Evolutionary conservation across 35 echinoderm and acorn worm genomes (phyloP).

Genomic region (Ophioderma brevispina): DNA sequence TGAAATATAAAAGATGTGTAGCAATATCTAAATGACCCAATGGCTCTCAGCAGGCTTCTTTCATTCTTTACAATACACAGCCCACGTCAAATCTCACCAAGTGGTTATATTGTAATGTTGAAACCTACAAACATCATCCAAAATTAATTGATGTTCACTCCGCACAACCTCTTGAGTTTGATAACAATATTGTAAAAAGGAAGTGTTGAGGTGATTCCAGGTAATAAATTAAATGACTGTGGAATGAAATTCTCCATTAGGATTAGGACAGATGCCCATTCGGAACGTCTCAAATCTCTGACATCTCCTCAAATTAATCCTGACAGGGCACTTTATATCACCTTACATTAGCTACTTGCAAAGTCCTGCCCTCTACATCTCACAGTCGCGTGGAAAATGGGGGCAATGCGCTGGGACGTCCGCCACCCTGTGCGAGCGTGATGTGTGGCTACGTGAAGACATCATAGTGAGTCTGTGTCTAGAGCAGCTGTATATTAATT

Average conservation of each 20-base stretch:
- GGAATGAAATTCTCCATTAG: not conserved
- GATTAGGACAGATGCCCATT: not conserved
- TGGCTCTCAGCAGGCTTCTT: too few species aligned
- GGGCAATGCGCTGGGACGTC: not conserved
- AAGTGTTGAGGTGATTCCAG: not conserved
- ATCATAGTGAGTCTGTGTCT: not conserved
- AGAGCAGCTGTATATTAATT: not conserved
- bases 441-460: not conserved
- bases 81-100: not conserved
- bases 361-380: not conserved
- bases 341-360: not conserved
- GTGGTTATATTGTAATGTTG: not conserved
- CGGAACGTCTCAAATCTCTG: not conserved
- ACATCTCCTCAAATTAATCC: not conserved
- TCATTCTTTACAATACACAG: not conserved
- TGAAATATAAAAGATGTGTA: too few species aligned
- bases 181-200: not conserved
- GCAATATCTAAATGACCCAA: too few species aligned
- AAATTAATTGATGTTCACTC: slow-evolving; percentile 10
- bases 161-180: not conserved
- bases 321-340: not conserved
- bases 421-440: not conserved
- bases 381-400: not conserved
- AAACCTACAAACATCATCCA: not conserved
- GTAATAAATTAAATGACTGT: slow-evolving; percentile 5